Evolutionary conservation across 2,888 invertebrate genomes (phyloP).

Genomic region (Chrysina gloriosa): DNA sequence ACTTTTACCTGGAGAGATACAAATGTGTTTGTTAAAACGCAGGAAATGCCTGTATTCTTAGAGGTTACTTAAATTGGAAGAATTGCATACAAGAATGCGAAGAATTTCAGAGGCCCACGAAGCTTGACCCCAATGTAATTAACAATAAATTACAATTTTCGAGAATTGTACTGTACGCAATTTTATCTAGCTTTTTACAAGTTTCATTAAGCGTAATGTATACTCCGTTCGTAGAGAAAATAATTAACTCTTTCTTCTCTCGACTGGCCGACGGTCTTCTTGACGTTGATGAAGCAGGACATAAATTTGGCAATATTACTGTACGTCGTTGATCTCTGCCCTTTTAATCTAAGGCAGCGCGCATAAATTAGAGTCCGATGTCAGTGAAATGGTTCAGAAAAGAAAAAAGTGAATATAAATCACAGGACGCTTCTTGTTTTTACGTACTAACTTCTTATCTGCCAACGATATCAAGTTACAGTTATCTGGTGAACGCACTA

Average conservation of each 20-base stretch:
- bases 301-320: constrained; percentile 44
- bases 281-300: constrained; percentile 33
- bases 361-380: constrained; percentile 33
- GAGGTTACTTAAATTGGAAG: no score
- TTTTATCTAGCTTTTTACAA: constrained; percentile 31
- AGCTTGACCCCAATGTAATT: constrained; percentile 9
- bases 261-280: constrained; percentile 14
- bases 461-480: constrained; percentile 26
- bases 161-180: constrained; percentile 20
- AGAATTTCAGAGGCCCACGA: no score
- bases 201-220: constrained; percentile 28
- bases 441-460: constrained; percentile 22
- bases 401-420: constrained; percentile 35
- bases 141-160: constrained; percentile 13
- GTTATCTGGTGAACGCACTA: constrained; percentile 27
- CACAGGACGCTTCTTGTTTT: constrained; percentile 26
- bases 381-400: constrained; percentile 34
- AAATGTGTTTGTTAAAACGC: no score
- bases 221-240: constrained; percentile 19
- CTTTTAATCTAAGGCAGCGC: constrained; percentile 29
- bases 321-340: constrained; percentile 35
- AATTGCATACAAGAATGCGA: no score
- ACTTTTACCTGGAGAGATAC: no score
- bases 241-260: constrained; percentile 30
- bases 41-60: no score